Evolutionary conservation across 2,113 vertebrate species (phyloP).

Genomic region (Taxidea taxus): DNA sequence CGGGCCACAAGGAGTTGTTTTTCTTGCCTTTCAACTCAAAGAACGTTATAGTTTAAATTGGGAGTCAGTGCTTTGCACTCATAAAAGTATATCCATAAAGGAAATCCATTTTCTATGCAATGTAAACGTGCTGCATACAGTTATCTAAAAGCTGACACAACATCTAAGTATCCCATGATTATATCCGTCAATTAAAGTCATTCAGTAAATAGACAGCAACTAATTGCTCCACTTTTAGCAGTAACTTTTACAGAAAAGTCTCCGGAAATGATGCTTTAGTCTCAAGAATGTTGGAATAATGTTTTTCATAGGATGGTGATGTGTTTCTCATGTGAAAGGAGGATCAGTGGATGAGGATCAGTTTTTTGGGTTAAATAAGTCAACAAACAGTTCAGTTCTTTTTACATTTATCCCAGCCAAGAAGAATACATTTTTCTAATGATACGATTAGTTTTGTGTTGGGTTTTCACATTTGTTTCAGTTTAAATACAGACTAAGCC

Average conservation of each 20-base stretch:
- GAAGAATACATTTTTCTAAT: not conserved
- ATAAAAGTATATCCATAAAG: not conserved
- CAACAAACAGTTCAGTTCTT: not conserved
- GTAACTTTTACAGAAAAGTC: not conserved
- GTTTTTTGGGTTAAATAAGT: not conserved
- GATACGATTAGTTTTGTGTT: not conserved
- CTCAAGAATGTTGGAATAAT: not conserved
- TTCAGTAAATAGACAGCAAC: not conserved
- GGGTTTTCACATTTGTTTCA: slow-evolving; percentile 9
- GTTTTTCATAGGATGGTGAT: not conserved
- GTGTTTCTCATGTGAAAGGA: not conserved
- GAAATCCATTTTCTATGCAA: not conserved
- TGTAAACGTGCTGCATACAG: not conserved
- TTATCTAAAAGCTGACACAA: not conserved
- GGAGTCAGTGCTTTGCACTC: not conserved
- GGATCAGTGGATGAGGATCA: not conserved
- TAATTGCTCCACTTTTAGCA: not conserved
- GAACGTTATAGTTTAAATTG: not conserved
- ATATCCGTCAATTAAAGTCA: not conserved
- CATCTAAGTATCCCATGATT: not conserved
- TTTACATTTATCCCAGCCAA: not conserved
- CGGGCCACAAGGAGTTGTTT: not conserved
- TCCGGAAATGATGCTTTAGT: not conserved
- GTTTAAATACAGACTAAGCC: not conserved
- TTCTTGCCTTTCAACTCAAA: not conserved